Conservation (phyloP, 2,113 vertebrate genomes). For the Perognathus longimembris region DNA sequence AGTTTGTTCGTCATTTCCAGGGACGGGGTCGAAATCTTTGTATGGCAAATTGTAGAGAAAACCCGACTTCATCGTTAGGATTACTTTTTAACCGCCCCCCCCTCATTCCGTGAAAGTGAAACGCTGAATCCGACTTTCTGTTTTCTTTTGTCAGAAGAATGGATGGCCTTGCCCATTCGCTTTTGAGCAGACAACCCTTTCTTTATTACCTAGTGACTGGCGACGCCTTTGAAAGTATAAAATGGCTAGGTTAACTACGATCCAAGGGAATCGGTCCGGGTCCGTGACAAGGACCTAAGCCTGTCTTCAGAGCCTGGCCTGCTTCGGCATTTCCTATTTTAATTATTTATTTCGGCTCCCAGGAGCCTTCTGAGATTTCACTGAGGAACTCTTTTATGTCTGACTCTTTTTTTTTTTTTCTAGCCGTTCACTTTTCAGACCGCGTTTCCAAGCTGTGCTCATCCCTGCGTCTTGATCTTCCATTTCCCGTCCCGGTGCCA, state of each 20-base stretch:
- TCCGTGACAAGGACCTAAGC: too few species aligned
- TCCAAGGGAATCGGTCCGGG: not conserved
- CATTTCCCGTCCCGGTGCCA: too few species aligned
- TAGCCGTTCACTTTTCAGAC: not conserved
- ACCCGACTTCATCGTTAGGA: not conserved
- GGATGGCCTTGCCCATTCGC: constrained; percentile 33
- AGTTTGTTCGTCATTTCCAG: not conserved
- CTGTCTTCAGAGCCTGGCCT: too few species aligned
- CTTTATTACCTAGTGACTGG: not conserved
- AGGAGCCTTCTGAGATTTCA: constrained; percentile 31
- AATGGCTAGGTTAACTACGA: too few species aligned
- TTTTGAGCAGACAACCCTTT: not conserved
- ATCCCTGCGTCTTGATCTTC: not conserved
- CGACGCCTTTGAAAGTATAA: not conserved
- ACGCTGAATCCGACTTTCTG: not conserved
- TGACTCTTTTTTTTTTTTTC: constrained; percentile 19
- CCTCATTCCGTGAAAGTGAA: not conserved
- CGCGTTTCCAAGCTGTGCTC: not conserved
- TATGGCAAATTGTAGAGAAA: not conserved
- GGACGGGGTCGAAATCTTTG: not conserved
- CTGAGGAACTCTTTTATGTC: constrained; percentile 36
- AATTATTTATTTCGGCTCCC: constrained; percentile 74
- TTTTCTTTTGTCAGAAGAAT: not conserved
- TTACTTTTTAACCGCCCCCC: too few species aligned
- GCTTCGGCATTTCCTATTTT: constrained; percentile 69